phyloP scores from a whole-genome alignment of 2,888 invertebrate species.

The Tanypteryx hageni region DNA sequence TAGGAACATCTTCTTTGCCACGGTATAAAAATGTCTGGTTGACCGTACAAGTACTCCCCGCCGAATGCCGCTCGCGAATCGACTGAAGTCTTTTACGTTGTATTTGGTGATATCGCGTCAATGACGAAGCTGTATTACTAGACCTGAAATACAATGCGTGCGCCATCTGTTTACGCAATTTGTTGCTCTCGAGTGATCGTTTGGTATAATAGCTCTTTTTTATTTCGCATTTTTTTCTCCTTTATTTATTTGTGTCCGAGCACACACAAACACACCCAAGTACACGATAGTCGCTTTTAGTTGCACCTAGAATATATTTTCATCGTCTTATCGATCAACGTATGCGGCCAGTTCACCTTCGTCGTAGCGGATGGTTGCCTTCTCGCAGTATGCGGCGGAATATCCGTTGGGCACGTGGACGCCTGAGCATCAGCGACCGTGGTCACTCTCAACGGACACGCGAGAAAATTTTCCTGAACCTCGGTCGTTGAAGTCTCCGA shows the following conservation, averaged over 20 bases:
- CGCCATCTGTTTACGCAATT: too few species aligned
- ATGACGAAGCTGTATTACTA: too few species aligned
- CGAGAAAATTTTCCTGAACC: background rate
- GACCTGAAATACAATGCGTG: too few species aligned
- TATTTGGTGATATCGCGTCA: too few species aligned
- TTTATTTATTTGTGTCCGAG: background rate
- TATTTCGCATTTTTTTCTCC: background rate
- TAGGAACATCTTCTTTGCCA: too few species aligned
- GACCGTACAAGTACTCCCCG: too few species aligned
- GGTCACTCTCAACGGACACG: too few species aligned
- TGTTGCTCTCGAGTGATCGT: too few species aligned
- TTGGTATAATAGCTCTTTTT: background rate
- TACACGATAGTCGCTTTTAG: background rate
- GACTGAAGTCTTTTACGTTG: too few species aligned
- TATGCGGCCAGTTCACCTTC: conserved; percentile 30
- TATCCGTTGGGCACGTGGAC: conserved; percentile 26
- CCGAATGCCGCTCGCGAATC: too few species aligned
- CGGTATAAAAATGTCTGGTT: too few species aligned
- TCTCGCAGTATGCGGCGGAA: background rate
- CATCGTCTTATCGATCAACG: background rate
- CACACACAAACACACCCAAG: background rate
- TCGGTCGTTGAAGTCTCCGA: conserved; percentile 29
- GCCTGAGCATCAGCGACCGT: background rate
- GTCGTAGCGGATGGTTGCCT: background rate
- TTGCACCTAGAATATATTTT: background rate